phyloP scores from a whole-genome alignment of 2,888 invertebrate genomes.

The Eretmocerus hayati region DNA sequence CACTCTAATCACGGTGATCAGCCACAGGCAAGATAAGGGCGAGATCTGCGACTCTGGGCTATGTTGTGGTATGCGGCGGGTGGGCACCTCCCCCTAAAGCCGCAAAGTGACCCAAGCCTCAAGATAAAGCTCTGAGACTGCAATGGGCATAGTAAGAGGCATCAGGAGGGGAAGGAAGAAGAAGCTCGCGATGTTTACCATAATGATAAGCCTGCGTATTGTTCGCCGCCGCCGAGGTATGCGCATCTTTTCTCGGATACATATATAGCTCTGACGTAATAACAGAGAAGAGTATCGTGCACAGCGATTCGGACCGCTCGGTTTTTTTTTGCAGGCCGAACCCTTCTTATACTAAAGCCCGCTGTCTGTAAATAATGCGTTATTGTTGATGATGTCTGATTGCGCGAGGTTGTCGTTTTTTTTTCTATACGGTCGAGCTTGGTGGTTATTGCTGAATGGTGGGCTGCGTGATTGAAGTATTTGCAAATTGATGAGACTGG shows the following conservation, averaged over 20 bases:
- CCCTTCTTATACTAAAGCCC: not conserved
- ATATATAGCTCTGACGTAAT: constrained; percentile 1
- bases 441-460: too few species aligned
- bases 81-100: too few species aligned
- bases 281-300: not conserved
- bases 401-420: too few species aligned
- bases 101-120: too few species aligned
- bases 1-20: constrained; percentile 15
- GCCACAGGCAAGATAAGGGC: not conserved
- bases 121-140: too few species aligned
- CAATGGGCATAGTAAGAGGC: too few species aligned
- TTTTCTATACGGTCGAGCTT: not conserved
- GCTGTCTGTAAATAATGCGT: too few species aligned
- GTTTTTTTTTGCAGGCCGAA: not conserved
- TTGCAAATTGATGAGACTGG: too few species aligned
- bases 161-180: not conserved
- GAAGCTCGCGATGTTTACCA: constrained; percentile 10
- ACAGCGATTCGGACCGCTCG: not conserved
- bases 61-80: too few species aligned
- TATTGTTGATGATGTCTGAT: too few species aligned
- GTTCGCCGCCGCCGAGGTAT: not conserved
- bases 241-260: not conserved
- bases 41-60: too few species aligned
- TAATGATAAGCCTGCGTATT: constrained; percentile 15
- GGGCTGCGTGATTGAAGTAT: too few species aligned